phyloP scores from a whole-genome alignment of 2,888 invertebrate genomes.

The Priocnemis perturbator region DNA sequence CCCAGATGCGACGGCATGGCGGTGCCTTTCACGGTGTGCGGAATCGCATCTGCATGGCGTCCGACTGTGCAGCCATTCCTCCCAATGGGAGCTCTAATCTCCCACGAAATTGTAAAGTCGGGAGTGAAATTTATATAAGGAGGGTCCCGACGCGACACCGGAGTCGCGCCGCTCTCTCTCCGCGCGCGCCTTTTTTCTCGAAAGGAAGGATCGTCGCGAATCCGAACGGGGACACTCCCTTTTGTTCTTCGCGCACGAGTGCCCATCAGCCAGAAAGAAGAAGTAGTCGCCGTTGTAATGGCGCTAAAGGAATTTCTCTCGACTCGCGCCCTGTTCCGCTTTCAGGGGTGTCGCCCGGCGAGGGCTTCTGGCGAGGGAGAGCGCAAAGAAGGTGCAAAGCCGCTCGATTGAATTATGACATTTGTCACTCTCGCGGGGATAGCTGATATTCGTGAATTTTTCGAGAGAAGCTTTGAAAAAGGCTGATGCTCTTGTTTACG shows the following conservation, averaged over 20 bases:
- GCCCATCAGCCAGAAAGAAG: not conserved
- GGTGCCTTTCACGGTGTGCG: conserved; percentile 54
- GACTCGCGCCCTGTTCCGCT: too few relatives aligned
- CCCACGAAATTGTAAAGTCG: conserved; percentile 64
- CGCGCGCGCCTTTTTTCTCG: too few relatives aligned
- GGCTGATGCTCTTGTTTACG: too few relatives aligned
- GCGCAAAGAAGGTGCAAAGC: not conserved
- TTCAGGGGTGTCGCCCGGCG: too few relatives aligned
- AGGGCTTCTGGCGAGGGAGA: too few relatives aligned
- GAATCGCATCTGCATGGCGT: conserved; percentile 51
- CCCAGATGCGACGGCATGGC: conserved; percentile 5
- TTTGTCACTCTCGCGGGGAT: not conserved
- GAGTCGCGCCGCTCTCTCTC: too few relatives aligned
- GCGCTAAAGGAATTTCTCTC: too few relatives aligned
- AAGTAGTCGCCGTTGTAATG: conserved; percentile 4
- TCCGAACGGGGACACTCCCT: not conserved
- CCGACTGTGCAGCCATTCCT: conserved; percentile 55
- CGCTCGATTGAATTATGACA: not conserved
- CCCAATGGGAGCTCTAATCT: conserved; percentile 63
- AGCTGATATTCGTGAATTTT: too few relatives aligned
- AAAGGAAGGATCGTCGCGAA: not conserved
- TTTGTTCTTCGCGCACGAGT: conserved; percentile 9
- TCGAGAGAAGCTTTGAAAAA: too few relatives aligned
- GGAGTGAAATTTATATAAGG: conserved; percentile 52
- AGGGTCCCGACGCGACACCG: not conserved